Evolutionary conservation across 2,888 invertebrate species (phyloP), one percentile per base, ranked within the genome.

Genomic region (Pomacea canaliculata): DNA sequence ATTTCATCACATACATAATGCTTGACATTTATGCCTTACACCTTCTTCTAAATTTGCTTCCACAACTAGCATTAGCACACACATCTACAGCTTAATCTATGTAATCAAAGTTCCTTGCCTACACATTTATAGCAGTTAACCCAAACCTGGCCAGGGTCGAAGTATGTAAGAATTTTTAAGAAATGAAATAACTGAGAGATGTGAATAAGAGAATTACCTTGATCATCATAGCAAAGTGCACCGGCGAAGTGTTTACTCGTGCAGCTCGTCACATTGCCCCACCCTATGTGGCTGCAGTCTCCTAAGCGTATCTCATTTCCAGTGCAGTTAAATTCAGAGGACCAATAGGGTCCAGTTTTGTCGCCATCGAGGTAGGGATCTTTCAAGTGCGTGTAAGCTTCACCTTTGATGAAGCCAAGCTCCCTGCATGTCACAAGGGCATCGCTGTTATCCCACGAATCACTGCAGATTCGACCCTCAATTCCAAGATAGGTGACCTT

Each of bases 301-400:
- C 69, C 73, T 23, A 87, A 72, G 7, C 71, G 76, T 0, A 79
- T 68, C 71, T 87, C 87, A 59, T 83, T 84, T 12, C 86, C 86
- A 37, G 77, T 80, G 76, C 87, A 87, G 56, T 81, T 80, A 12
- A 86, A 83, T 18, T 83, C 70, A 10, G 84, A 84, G 91, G 95
- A 94, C 89, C 94, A 92, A 85, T 94, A 95, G 7, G 93, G 92
- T 7, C 83, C 83, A n/a, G 74, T 65, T 66, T 75, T 72, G 71
- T 71, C 72, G n/a, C 82, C 79, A 65, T 83, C 83, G 13, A 80
- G 80, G 70, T 84, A 81, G 69, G 80, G 76, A 16, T 81, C 81
- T 72, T 85, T 83, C 76, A 85, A 87, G 74, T 87, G 86, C 51
- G 48, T 49, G 75, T 70, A 75, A 46, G 85, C 83, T 13, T 81